These are phyloP conservation scores for Alcedo atthis DNA, from an alignment of 2,797 vertebrate species.

Conservation along the genomic window DNA sequence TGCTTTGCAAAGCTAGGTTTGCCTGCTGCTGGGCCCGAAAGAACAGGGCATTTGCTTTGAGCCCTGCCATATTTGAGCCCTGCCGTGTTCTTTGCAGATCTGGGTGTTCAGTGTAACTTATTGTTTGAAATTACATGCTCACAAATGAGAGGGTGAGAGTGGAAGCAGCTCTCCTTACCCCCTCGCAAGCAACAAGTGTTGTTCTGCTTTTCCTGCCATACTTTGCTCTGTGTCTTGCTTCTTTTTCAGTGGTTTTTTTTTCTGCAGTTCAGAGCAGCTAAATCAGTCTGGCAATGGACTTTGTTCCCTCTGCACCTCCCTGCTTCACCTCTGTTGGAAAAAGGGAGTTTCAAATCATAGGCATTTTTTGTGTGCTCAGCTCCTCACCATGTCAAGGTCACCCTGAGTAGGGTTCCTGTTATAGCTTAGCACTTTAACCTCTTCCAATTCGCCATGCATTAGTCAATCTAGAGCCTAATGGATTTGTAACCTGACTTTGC, in stretches of 20 bases:
- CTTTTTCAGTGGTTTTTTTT: neutral
- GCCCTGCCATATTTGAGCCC: neutral
- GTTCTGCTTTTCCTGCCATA: neutral
- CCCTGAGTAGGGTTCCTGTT: neutral
- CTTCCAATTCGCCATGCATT: constrained; percentile 15
- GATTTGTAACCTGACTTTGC: constrained; percentile 46
- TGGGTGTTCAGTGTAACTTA: neutral
- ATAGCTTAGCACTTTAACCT: constrained; percentile 34
- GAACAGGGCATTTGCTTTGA: neutral
- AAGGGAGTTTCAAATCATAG: neutral
- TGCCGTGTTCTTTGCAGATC: neutral
- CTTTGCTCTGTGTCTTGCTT: neutral
- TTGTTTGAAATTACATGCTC: neutral
- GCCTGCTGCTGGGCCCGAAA: neutral
- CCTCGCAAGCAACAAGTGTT: neutral
- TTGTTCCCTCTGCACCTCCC: neutral
- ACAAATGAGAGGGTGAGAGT: neutral
- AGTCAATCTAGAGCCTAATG: constrained; percentile 38
- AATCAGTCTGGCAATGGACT: neutral
- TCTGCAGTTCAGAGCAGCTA: neutral
- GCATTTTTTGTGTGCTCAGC: neutral
- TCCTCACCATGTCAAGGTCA: neutral
- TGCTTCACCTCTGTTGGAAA: neutral
- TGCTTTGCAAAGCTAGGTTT: neutral
- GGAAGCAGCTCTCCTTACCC: neutral